Conservation (phyloP, 2,113 vertebrate species). For the Tapirus terrestris region DNA sequence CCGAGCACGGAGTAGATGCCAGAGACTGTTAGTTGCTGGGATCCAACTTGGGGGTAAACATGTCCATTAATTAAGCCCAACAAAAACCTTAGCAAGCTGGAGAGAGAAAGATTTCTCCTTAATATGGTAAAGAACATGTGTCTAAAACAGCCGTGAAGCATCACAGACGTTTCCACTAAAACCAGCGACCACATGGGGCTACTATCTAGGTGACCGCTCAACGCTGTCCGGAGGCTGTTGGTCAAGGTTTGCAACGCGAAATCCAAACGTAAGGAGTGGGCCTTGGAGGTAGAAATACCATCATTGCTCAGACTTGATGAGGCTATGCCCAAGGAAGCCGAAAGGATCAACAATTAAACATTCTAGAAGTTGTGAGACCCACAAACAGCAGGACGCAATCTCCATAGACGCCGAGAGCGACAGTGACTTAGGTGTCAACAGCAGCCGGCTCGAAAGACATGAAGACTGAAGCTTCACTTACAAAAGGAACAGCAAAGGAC, state of each 20-base stretch:
- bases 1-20: too few species aligned
- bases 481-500: too few species aligned
- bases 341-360: rapidly evolving
- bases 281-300: too few species aligned
- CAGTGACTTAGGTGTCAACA: too few species aligned
- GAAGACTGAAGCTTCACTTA: too few species aligned
- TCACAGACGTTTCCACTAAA: too few species aligned
- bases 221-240: neutral
- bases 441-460: too few species aligned
- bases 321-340: neutral
- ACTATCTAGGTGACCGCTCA: neutral
- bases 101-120: neutral
- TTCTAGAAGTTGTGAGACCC: too few species aligned
- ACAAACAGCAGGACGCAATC: too few species aligned
- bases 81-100: neutral
- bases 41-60: rapidly evolving
- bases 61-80: neutral
- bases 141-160: neutral
- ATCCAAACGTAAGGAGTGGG: neutral
- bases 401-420: too few species aligned
- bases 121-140: rapidly evolving
- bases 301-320: too few species aligned
- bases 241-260: neutral
- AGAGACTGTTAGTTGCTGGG: too few species aligned
- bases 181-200: neutral